Percentiles rank a stretch among this genome's conserved stretches.
phyloP scores from a whole-genome alignment of 2,797 vertebrate genomes.

The Crax fasciolata region DNA sequence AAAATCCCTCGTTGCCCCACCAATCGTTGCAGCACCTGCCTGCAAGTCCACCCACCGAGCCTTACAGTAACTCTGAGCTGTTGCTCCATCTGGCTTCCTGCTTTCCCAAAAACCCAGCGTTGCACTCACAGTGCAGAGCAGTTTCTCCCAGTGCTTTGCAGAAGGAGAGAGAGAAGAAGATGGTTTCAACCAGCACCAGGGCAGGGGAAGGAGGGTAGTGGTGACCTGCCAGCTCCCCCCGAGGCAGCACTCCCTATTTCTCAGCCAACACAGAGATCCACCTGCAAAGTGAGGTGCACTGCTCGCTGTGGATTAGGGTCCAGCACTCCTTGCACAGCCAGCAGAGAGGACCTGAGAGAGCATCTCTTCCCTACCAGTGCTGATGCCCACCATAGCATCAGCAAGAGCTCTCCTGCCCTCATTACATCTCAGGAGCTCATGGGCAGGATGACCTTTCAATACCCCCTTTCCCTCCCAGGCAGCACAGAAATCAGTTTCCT shows the following conservation, averaged over 20 bases:
- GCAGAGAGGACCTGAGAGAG: neutral
- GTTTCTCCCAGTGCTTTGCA: neutral
- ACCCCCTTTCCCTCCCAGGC: neutral
- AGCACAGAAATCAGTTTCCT: slow-evolving; percentile 15
- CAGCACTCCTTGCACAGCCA: neutral
- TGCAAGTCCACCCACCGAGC: neutral
- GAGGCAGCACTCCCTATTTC: neutral
- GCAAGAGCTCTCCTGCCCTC: neutral
- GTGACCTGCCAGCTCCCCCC: neutral
- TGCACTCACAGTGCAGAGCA: neutral
- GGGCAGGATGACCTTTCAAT: neutral
- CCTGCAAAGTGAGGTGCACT: neutral
- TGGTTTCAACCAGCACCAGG: neutral
- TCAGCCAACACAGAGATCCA: neutral
- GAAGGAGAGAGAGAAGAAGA: neutral
- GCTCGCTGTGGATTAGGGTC: neutral
- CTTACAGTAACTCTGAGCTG: neutral
- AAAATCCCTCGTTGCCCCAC: neutral
- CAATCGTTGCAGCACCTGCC: neutral
- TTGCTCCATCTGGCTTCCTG: neutral
- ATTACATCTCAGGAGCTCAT: neutral
- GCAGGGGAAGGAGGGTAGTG: neutral
- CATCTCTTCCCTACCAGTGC: neutral
- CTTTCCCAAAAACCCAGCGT: neutral
- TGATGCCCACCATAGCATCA: neutral